These are phyloP conservation scores for Muschampia staudingeri DNA, from an alignment of 2,888 invertebrate species.

Conservation along the genomic window DNA sequence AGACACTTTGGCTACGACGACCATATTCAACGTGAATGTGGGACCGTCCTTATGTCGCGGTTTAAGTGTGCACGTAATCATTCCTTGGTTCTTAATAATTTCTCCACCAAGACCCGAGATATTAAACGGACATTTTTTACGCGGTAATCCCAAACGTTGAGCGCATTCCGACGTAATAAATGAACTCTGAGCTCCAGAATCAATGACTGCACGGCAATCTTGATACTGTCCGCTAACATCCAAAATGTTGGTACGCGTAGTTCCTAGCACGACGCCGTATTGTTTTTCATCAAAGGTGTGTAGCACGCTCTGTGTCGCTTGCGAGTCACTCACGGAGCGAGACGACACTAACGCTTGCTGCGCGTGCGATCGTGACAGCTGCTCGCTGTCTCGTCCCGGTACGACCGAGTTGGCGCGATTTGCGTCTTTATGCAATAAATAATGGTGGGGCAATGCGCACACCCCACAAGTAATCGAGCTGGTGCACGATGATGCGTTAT, in stretches of 20 bases:
- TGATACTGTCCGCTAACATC: constrained; percentile 12
- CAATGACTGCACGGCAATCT: constrained; percentile 9
- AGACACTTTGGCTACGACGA: constrained; percentile 7
- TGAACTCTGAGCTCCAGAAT: constrained; percentile 1
- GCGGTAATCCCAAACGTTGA: constrained; percentile 10
- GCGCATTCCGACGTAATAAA: constrained; percentile 15
- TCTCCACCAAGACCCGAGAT: neutral
- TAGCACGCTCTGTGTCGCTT: constrained; percentile 2
- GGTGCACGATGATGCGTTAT: neutral
- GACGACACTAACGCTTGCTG: constrained; percentile 8
- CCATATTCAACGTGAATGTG: constrained; percentile 11
- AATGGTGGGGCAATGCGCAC: neutral
- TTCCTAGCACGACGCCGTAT: neutral
- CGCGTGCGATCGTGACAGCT: neutral
- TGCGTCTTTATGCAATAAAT: neutral
- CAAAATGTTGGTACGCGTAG: constrained; percentile 9
- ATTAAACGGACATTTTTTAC: constrained; percentile 13
- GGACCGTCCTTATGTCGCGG: neutral
- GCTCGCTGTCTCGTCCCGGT: neutral
- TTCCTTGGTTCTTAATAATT: constrained; percentile 1
- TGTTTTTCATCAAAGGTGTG: neutral
- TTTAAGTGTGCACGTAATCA: neutral
- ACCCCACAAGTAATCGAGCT: neutral
- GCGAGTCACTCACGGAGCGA: constrained; percentile 7
- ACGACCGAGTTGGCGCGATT: neutral